Evolutionary conservation across 1,140 invertebrate genomes (phyloP), one percentile per base, ranked within the genome.

Genomic region (Drosophila fuyamai): DNA sequence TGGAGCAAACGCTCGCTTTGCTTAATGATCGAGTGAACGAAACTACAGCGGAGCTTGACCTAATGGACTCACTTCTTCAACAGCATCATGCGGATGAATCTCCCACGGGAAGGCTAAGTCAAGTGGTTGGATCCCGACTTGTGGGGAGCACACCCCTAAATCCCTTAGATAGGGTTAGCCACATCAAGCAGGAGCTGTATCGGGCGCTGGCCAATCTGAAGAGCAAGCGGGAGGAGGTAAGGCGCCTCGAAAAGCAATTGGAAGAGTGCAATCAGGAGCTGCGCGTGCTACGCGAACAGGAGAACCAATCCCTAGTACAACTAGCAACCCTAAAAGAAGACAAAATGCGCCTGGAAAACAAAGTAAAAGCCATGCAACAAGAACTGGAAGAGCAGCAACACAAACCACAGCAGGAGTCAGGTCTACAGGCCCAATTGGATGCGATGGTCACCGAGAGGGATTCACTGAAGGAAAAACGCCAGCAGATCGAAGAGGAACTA

Each of bases 171-270:
- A 79, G 80, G 5, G 59, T 92, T 2, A 70, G 72, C 4, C 83
- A 90, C 58, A 81, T 92, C 4, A 92, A 92, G 38, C 65, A 91
- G 23, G 92, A 92, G 60, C 59, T 92, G 0, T 81, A 81, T 59
- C 71, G 84, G 0, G 82, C 90, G 0, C 47, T 92, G 6, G 61
- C 46, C 9, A 91, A 79, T 51, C 66, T 92, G 2, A 92, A 92
- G 55, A 51, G 10, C n/a, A 92, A 91, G 51, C 73, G 91, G 0
- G 90, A 92, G 29, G 90, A 92, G 38, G 89, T 92, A n/a, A 75
- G 85, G 0, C 76, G 61, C 10, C 43, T 92, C 6, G 84, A 91
- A 41, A 79, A 81, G 40, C 63, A 70, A 16, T n/a, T 92, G 14
- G 75, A 78, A 3, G 84, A 90, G 32, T 86, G 91, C n/a, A 72